Base-by-base conservation (phyloP, 2,888 invertebrate species). In the Xanthorhoe spadicearia region DNA sequence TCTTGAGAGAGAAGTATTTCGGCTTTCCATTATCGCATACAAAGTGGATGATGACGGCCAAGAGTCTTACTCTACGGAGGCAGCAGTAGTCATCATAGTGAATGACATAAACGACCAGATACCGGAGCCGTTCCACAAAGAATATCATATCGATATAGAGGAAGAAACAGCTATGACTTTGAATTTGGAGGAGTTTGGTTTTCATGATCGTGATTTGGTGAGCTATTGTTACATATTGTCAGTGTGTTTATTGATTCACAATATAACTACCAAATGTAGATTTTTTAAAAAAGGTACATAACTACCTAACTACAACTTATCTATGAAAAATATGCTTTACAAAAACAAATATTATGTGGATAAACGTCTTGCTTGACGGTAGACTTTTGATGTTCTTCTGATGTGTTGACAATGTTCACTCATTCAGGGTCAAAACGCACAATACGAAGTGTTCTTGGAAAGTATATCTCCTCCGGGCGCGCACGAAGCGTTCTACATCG, bases 41-140 rank as follows among this genome's bases (percentile, higher is more conserved):
- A 94, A 94, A 73, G 77, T 75, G 28, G 85, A 86, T 66, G 86
- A 88, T 69, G 77, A 75, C 13, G 85, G 85, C 64, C 86, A 87
- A 68, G 77, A 76, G 19, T 75, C 83, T 0, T 90, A 86, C 70
- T 78, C 77, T 8, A 89, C 88, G 0, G 72, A 74, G 1, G 80
- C 86, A 9, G 72, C 79, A 0, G 84, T 94, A 0, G 89, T 90
- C 13, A 88, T 94, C 57, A 93, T 94, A 63, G 88, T 94, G 0
- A 86, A 94, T 55, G 94, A 94, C 70, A 87, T 95, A 32, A 96
- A 97, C 80, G 96, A 97, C 80, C 94, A 96, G 77, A 78, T 76
- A 13, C 97, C 97, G 0, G 75, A 78, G 72, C 94, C 95, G 0
- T 76, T 88, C 13, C 77, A 86, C 0, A 19, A 73, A 0, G 84